phyloP scores from a whole-genome alignment of 2,888 invertebrate genomes.

The Eupithecia insigniata region DNA sequence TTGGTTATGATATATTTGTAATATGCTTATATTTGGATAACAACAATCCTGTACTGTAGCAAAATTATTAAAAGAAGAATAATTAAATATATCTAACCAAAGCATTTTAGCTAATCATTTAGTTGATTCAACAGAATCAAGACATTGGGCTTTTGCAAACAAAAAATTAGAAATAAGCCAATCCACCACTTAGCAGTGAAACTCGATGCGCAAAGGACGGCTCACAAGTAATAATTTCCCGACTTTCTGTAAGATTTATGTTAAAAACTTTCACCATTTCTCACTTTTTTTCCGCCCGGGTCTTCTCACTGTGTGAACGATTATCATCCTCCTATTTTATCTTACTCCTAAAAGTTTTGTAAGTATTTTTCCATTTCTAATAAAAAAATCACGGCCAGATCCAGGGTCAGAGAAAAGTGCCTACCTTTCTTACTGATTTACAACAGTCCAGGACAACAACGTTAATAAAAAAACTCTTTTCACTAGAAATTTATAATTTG shows the following conservation, averaged over 20 bases:
- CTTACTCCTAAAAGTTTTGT: conserved; percentile 55
- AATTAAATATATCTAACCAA: not conserved
- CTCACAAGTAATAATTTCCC: conserved; percentile 75
- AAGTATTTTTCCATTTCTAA: conserved; percentile 51
- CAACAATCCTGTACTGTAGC: not conserved
- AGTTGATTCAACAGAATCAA: not conserved
- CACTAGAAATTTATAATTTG: conserved; percentile 48
- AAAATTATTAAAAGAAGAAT: no score
- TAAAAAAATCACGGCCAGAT: conserved; percentile 40
- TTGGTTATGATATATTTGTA: no score
- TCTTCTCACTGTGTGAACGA: conserved; percentile 72
- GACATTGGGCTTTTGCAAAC: conserved; percentile 9
- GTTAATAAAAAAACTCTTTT: conserved; percentile 35
- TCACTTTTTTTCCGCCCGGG: conserved; percentile 69
- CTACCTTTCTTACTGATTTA: no score
- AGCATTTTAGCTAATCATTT: not conserved
- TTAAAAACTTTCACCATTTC: conserved; percentile 79
- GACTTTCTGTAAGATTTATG: conserved; percentile 78
- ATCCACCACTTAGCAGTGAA: conserved; percentile 43
- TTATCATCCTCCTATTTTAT: conserved; percentile 73
- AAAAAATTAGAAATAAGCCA: conserved; percentile 39
- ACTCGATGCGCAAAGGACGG: conserved; percentile 53
- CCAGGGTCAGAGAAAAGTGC: not conserved
- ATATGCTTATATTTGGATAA: not conserved
- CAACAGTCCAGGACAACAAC: not conserved